phyloP scores from a whole-genome alignment of 2,113 vertebrate species.

The Catharus fuscescens region DNA sequence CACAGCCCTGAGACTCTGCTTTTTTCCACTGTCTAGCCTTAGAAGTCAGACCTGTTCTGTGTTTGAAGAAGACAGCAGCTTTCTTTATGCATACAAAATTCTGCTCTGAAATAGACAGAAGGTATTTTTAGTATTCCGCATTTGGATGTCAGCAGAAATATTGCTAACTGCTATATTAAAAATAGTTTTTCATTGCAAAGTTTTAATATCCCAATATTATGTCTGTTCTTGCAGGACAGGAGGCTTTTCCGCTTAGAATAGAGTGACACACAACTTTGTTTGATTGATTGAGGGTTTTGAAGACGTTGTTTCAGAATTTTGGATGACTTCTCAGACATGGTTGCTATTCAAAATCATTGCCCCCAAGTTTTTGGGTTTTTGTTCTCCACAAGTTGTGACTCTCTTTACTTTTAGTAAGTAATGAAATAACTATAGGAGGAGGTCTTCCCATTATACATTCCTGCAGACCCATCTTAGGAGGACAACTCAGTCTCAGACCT shows the following conservation, averaged over 20 bases:
- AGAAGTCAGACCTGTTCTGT: neutral
- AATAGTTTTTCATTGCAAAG: neutral
- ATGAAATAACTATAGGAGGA: neutral
- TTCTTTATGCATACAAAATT: constrained; percentile 6
- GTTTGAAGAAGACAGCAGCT: neutral
- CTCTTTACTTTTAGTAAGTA: neutral
- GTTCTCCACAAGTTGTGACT: neutral
- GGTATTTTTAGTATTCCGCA: constrained; percentile 27
- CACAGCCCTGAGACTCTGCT: neutral
- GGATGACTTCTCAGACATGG: neutral
- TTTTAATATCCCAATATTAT: neutral
- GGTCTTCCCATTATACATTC: neutral
- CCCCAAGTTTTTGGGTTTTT: neutral
- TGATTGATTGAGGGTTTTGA: neutral
- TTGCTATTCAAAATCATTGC: neutral
- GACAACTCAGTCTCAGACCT: neutral
- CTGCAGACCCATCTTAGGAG: neutral
- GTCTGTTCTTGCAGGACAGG: neutral
- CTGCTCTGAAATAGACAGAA: neutral
- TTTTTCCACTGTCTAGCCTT: neutral
- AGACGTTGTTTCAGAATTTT: neutral
- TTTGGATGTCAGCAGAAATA: neutral
- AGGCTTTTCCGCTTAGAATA: neutral
- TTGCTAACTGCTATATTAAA: constrained; percentile 5
- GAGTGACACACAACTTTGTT: neutral